A percentile compares a stretch with the other conserved stretches of the same genome.
Conservation (phyloP, 2,888 invertebrate species). For the Ophion slaviceki region DNA sequence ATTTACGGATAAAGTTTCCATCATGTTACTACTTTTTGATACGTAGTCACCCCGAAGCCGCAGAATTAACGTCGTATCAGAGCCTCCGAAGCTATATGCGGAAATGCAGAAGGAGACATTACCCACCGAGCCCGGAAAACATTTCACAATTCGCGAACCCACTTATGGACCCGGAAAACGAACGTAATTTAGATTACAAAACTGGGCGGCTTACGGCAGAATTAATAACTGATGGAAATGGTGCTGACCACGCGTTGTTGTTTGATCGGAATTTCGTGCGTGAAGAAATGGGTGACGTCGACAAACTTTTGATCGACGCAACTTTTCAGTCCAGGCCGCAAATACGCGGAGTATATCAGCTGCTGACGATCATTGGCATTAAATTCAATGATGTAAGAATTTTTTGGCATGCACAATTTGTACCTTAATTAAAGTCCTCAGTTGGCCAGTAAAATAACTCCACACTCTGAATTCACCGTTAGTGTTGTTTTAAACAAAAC, state of each 20-base stretch:
- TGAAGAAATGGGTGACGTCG: constrained; percentile 17
- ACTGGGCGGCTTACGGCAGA: constrained; percentile 16
- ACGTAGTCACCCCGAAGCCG: constrained; percentile 40
- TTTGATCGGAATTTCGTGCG: constrained; percentile 34
- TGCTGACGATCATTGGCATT: constrained; percentile 46
- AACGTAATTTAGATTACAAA: constrained; percentile 3
- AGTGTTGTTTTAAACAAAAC: no score
- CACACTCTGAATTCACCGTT: no score
- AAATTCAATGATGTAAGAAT: constrained; percentile 47
- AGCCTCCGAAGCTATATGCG: constrained; percentile 39
- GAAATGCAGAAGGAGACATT: constrained; percentile 25
- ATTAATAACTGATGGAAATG: constrained; percentile 10
- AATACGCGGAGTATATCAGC: constrained; percentile 33
- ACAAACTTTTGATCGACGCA: constrained; percentile 22
- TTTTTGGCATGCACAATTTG: not conserved
- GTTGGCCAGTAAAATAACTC: no score
- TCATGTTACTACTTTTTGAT: not conserved
- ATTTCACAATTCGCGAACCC: constrained; percentile 28
- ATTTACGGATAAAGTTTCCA: no score
- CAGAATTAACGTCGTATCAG: not conserved
- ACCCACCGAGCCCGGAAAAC: constrained; percentile 29
- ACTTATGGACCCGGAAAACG: not conserved
- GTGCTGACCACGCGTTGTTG: constrained; percentile 14
- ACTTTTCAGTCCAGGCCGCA: constrained; percentile 37
- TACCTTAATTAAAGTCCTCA: no score